These are phyloP conservation scores for Dinocampus coccinellae DNA, from an alignment of 2,888 invertebrate genomes.

Conservation along the genomic window DNA sequence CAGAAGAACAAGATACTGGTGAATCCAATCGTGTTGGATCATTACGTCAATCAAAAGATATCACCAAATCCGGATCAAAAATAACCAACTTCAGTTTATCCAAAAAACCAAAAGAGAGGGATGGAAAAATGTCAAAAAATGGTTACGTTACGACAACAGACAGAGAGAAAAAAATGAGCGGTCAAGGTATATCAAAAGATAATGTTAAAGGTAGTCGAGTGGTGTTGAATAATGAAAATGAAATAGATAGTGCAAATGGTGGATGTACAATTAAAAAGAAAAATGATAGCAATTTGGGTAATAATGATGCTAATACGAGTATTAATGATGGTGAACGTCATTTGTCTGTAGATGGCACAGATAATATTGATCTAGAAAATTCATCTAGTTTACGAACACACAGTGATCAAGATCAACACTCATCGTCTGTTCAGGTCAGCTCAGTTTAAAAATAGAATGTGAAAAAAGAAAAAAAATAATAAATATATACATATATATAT, in stretches of 20 bases:
- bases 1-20: constrained; percentile 77
- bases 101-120: constrained; percentile 72
- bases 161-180: constrained; percentile 69
- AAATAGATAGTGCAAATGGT: constrained; percentile 70
- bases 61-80: constrained; percentile 75
- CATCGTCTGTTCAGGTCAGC: constrained; percentile 75
- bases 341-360: constrained; percentile 49
- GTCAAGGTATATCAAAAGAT: constrained; percentile 53
- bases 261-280: constrained; percentile 69
- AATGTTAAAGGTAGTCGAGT: constrained; percentile 57
- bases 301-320: constrained; percentile 68
- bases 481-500: too few species aligned
- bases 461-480: background rate
- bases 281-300: constrained; percentile 65
- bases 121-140: constrained; percentile 61
- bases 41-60: constrained; percentile 71
- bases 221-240: constrained; percentile 60
- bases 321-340: constrained; percentile 66
- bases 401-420: constrained; percentile 69
- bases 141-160: constrained; percentile 53
- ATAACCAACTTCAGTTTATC: constrained; percentile 75
- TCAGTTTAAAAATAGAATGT: constrained; percentile 68
- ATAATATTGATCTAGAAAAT: constrained; percentile 69
- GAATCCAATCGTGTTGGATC: constrained; percentile 70
- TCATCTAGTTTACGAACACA: constrained; percentile 72